Base-by-base conservation (phyloP, 2,797 vertebrate genomes). In the Vultur gryphus region DNA sequence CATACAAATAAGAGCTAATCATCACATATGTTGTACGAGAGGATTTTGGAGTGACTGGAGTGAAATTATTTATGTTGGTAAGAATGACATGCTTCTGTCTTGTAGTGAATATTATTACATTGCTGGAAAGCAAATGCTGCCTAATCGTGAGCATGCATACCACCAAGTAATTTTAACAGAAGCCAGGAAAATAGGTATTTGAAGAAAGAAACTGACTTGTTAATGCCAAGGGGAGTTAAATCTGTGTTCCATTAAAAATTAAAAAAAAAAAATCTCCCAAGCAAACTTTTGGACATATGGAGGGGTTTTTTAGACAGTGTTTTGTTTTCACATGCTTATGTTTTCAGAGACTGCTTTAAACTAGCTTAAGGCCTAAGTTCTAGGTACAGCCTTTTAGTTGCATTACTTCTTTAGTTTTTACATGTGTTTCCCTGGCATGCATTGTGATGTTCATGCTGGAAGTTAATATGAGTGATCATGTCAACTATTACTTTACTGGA, bases 11-110 rank as follows among this genome's bases (percentile, higher is more conserved):
- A 90, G 97, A 70, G 98, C 97, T 16, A 90, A 97, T 55, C 95
- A 87, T 35, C 39, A 65, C 11, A 4, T n/a, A 6, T 98, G 96
- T 37, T 51, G 93, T 18, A 5, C 2, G 0, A 13, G 6, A 2
- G 97, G 97, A 1, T 7, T 88, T n/a, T 98, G 98, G 98, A 97
- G 98, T 11, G 84, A 95, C 46, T 98, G 98, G 98, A 98, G 95
- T 46, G 83, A 39, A 12, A 59, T 26, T 10, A 3, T 95, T 25
- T 82, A 59, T 1, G 66, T 97, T 8, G 98, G 98, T 98, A 71
- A 98, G 97, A 71, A 48, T 10, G 16, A 61, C 16, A 29, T 13
- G 4, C 39, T 52, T 64, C 62, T 80, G 33, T 35, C 55, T 67
- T 54, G 13, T 39, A 46, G 33, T 23, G 52, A 49, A 24, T 59